Evolutionary conservation across 2,113 vertebrate genomes (phyloP).

Genomic region (Phainopepla nitens): DNA sequence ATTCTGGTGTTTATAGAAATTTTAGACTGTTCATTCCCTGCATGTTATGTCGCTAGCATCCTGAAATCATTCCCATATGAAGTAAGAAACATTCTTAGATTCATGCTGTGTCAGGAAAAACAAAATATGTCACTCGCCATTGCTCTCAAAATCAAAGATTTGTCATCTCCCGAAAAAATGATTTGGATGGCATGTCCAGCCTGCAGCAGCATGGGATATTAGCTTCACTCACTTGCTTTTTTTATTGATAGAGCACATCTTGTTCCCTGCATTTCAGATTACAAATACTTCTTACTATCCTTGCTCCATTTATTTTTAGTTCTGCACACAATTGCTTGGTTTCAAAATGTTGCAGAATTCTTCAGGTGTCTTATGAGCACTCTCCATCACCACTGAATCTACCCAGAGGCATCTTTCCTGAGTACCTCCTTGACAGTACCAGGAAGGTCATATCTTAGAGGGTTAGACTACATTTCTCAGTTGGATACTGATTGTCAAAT

Average conservation of each 20-base stretch:
- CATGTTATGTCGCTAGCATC: conserved; percentile 39
- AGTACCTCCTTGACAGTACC: neutral
- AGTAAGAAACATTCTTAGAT: conserved; percentile 45
- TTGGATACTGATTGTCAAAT: neutral
- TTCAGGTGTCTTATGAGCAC: neutral
- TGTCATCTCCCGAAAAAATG: neutral
- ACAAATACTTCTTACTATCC: neutral
- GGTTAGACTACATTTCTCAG: neutral
- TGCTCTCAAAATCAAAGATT: neutral
- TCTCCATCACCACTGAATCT: neutral
- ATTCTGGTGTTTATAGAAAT: conserved; percentile 77
- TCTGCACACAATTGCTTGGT: neutral
- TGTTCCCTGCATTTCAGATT: neutral
- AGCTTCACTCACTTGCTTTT: conserved; percentile 18
- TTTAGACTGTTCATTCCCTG: conserved; percentile 68
- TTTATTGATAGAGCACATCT: neutral
- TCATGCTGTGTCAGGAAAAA: conserved; percentile 27
- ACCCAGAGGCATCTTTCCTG: neutral
- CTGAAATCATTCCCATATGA: conserved; percentile 76
- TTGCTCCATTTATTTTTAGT: neutral
- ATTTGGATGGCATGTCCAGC: neutral
- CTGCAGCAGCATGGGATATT: neutral
- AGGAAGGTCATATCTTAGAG: neutral
- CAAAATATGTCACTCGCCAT: conserved; percentile 1
- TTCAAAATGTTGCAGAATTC: neutral